phyloP scores from a whole-genome alignment of 2,113 vertebrate species.

The Jaculus jaculus region DNA sequence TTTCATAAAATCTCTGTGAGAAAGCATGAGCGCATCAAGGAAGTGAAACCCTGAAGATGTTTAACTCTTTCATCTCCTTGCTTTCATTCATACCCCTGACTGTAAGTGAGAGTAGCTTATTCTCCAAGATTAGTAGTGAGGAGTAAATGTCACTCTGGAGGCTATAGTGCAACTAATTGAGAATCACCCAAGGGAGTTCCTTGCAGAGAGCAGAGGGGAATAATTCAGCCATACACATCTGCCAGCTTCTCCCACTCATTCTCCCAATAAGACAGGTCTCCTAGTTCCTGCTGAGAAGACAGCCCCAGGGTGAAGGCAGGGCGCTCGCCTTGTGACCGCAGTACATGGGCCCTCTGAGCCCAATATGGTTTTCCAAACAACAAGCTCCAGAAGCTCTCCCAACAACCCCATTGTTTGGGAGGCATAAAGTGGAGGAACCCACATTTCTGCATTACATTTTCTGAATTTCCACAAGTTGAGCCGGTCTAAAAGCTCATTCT shows the following conservation, averaged over 20 bases:
- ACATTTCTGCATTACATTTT: conserved; percentile 73
- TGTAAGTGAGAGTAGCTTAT: neutral
- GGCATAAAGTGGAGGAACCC: neutral
- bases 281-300: neutral
- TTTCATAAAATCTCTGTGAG: neutral
- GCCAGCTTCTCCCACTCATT: neutral
- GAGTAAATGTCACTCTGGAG: conserved; percentile 22
- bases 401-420: conserved; percentile 58
- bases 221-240: neutral
- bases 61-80: neutral
- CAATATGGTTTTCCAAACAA: conserved; percentile 57
- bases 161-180: neutral
- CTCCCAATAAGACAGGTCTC: neutral
- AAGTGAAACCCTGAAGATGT: neutral
- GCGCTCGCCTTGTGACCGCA: neutral
- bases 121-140: neutral
- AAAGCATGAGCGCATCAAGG: too few relatives aligned
- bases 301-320: neutral
- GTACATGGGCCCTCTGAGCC: conserved; percentile 27
- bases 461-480: conserved; percentile 60
- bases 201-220: neutral
- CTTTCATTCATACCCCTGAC: neutral
- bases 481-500: conserved; percentile 64
- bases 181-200: neutral
- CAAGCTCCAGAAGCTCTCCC: conserved; percentile 32